Evolutionary conservation across 2,113 vertebrate species (phyloP).

Genomic region (Bolborhynchus lineola): DNA sequence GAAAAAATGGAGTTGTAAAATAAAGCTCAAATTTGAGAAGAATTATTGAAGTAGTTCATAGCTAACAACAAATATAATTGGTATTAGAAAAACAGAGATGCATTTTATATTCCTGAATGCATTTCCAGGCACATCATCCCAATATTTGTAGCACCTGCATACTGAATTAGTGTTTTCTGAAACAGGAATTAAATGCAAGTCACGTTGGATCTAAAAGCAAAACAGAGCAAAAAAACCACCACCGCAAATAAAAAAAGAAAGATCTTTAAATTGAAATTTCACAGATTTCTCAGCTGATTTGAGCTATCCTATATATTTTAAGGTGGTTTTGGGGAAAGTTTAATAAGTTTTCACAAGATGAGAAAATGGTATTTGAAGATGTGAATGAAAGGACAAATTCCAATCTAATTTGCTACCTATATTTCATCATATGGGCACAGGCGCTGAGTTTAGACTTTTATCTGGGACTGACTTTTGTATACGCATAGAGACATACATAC

Average conservation of each 20-base stretch:
- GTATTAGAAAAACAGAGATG: background rate
- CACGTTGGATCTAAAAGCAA: background rate
- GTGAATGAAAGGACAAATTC: background rate
- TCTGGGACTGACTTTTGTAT: background rate
- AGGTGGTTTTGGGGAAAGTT: background rate
- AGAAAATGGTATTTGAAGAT: background rate
- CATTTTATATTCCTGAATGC: background rate
- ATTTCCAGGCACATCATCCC: background rate
- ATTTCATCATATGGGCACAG: background rate
- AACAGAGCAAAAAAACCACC: background rate
- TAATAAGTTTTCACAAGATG: background rate
- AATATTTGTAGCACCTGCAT: background rate
- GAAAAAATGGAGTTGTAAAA: background rate
- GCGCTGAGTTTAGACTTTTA: background rate
- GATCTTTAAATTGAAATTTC: background rate
- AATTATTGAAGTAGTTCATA: background rate
- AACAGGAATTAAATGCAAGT: background rate
- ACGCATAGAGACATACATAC: background rate
- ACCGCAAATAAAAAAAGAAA: background rate
- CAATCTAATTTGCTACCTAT: background rate
- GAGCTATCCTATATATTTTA: background rate
- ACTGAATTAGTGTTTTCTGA: background rate
- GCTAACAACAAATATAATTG: background rate
- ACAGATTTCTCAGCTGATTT: background rate
- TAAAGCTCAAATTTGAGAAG: constrained; percentile 1